phyloP scores from a whole-genome alignment of 2,113 vertebrate species.

The Megaleporinus macrocephalus region DNA sequence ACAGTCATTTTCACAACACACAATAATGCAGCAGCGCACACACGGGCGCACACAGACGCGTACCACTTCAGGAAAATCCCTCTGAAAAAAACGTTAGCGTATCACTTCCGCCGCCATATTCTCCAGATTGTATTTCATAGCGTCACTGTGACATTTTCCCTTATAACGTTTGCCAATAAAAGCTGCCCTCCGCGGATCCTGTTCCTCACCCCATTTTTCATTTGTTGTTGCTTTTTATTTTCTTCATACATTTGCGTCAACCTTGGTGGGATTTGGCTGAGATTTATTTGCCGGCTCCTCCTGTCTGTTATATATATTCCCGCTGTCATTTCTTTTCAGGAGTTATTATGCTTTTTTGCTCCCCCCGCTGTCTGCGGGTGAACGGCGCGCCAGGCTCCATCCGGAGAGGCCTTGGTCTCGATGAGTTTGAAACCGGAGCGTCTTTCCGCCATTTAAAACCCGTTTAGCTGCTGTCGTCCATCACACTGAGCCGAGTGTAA shows the following conservation, averaged over 20 bases:
- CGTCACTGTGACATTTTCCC: constrained; percentile 33
- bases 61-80: neutral
- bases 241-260: constrained; percentile 35
- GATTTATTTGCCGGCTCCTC: constrained; percentile 46
- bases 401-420: neutral
- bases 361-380: constrained; percentile 6
- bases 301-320: constrained; percentile 44
- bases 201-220: constrained; percentile 42
- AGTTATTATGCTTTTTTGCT: constrained; percentile 48
- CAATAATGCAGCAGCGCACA: neutral
- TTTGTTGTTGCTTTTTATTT: constrained; percentile 47
- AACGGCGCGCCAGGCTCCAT: neutral
- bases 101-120: neutral
- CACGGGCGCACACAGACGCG: neutral
- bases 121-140: constrained; percentile 18
- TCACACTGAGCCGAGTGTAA: constrained; percentile 10
- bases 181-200: constrained; percentile 18
- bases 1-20: neutral
- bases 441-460: constrained; percentile 8
- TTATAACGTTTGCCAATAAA: constrained; percentile 43
- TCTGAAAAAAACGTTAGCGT: neutral
- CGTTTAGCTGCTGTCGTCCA: constrained; percentile 13
- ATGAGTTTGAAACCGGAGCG: constrained; percentile 30
- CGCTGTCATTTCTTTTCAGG: constrained; percentile 59
- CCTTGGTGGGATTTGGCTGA: constrained; percentile 36